phyloP scores from a whole-genome alignment of 2,113 vertebrate species.

The Herpetotheres cachinnans region DNA sequence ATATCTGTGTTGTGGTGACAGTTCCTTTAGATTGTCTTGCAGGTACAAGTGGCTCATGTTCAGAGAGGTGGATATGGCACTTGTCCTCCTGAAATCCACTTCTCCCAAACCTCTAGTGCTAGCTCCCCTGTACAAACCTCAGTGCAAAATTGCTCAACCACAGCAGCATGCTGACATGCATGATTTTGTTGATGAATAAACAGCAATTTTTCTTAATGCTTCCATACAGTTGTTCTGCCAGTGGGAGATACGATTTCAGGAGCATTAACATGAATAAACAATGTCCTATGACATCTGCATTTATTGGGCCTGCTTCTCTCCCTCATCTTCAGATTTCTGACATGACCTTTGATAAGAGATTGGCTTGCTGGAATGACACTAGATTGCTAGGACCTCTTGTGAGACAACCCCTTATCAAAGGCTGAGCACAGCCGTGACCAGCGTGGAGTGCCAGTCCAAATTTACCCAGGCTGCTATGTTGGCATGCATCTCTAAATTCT shows the following conservation, averaged over 20 bases:
- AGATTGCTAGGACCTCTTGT: constrained; percentile 38
- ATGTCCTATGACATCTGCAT: neutral
- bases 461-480: constrained; percentile 67
- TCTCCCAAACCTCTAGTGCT: neutral
- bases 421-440: neutral
- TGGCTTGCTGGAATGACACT: constrained; percentile 43
- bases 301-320: neutral
- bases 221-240: neutral
- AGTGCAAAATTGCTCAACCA: neutral
- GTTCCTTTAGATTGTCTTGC: neutral
- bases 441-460: constrained; percentile 43
- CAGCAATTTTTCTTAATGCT: neutral
- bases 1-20: neutral
- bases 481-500: constrained; percentile 37
- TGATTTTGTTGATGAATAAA: neutral
- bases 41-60: neutral
- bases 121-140: neutral
- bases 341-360: constrained; percentile 62
- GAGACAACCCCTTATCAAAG: constrained; percentile 58
- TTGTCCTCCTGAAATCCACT: neutral
- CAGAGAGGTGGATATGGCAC: neutral
- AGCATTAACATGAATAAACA: constrained; percentile 24
- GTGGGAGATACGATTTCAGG: neutral
- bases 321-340: constrained; percentile 30
- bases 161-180: neutral